Base-by-base conservation (phyloP, 2,797 vertebrate genomes). In the Nannoperca obscura region DNA sequence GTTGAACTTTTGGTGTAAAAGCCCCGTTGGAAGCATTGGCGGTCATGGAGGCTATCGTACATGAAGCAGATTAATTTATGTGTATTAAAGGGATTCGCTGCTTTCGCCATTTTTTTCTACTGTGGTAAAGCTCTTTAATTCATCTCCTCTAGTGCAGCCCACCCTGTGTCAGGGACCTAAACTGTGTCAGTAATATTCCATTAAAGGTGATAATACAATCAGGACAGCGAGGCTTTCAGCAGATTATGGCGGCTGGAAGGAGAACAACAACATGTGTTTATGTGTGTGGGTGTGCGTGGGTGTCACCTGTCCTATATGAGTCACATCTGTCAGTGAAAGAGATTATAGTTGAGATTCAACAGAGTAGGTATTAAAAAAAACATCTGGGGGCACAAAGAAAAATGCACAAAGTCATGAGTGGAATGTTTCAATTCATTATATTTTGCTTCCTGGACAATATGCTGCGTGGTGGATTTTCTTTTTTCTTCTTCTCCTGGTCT, bases 151-250 rank as follows among this genome's bases (percentile, higher is more conserved):
- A 42, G 14, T 34, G 42, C 54, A 55, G 53, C 27, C 32, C 12
- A 3, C 58, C 67, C 63, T 61, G 5, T 63, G 50, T 73, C 70
- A 63, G 47, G 34, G 69, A 78, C 71, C 81, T 78, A 82, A 89
- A 89, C 81, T 84, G 85, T 91, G 89, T 90, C 89, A 90, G 85
- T 84, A 84, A 88, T 87, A 91, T 86, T 92, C 91, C 86, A 93
- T 93, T 92, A 93, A 90, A 93, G 89, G 91, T 93, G 91, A 92
- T 89, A 91, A 93, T 86, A 83, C 85, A 86, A 90, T 91, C 85
- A 84, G 88, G 81, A 84, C 83, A 80, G 86, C 20, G 3, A 82
- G 82, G 90, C 82, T 91, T 89, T 94, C 89, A 90, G 72, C 81
- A 87, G 91, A 93, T 93, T 93, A 92, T 30, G 9, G 75, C 40